Evolutionary conservation across 1,140 invertebrate genomes (phyloP).

Genomic region (Delia radicum): DNA sequence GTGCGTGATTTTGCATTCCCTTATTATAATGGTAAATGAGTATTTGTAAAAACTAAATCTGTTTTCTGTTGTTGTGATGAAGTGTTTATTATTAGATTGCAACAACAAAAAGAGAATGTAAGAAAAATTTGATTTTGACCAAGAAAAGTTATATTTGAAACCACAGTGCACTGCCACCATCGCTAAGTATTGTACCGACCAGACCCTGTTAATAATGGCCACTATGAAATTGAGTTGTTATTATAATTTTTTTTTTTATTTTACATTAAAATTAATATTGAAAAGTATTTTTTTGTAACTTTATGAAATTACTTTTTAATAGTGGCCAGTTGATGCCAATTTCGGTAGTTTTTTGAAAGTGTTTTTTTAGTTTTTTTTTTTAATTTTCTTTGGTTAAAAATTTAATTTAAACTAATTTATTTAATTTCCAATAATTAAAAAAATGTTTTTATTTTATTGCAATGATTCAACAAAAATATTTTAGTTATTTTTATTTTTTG

Average conservation of each 20-base stretch:
- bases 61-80: too few species aligned
- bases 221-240: neutral
- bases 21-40: too few species aligned
- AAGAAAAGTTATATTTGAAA: too few species aligned
- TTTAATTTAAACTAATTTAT: neutral
- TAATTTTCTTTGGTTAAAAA: neutral
- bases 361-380: neutral
- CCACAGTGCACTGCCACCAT: neutral
- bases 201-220: neutral
- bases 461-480: neutral
- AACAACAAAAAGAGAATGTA: too few species aligned
- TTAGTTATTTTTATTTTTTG: too few species aligned
- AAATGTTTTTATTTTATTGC: neutral
- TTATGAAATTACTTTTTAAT: neutral
- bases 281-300: neutral
- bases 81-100: too few species aligned
- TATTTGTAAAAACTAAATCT: too few species aligned
- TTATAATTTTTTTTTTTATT: neutral
- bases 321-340: neutral
- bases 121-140: too few species aligned
- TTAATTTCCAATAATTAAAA: neutral
- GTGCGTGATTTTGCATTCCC: too few species aligned
- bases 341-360: neutral
- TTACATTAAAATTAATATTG: neutral
- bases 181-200: neutral